Evolutionary conservation across 2,113 vertebrate species (phyloP), one percentile per base, ranked within the genome.

Genomic region (Stomatorhinus ivindoensis): DNA sequence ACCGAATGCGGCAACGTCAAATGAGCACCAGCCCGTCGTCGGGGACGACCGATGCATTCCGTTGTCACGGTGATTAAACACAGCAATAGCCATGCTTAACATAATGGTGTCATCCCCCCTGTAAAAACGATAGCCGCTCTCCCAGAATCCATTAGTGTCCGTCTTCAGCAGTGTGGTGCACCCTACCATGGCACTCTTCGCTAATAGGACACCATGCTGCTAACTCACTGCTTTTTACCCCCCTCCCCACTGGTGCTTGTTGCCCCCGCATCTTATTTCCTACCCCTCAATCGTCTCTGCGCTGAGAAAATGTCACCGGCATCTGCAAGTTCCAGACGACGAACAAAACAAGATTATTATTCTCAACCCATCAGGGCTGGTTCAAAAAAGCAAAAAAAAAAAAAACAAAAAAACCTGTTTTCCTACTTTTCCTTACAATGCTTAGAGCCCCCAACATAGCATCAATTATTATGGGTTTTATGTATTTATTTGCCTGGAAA

Each of bases 281-380:
- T 90, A 88, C 65, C 19, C 90, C 89, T 92, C 93, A 93, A 95
- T 94, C 91, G 92, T 94, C 94, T 95, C 93, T 91, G 93, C 93
- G 93, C 90, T 47, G 91, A 93, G 86, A 90, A 94, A 95, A 95
- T 94, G 93, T 94, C 94, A 94, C 93, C 93, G 92, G 92, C 92
- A 90, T 93, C 88, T 93, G 92, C 93, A 92, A 93, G 93, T 93
- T 94, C 93, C 92, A 93, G 92, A 92, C 87, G 51, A 91, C 95
- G 92, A 92, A 95, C 94, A 94, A 93, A 92, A 94, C 90, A 92
- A 92, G 92, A 91, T 92, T 91, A 93, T 94, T 92, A 92, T 92
- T 93, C 90, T 89, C 87, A 87, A 89, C 90, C 93, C 91, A 91
- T 94, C 92, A 91, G 91, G 92, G 90, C 88, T 89, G 1, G 51